phyloP scores from a whole-genome alignment of 2,888 invertebrate species.

The Cephus pulcher region DNA sequence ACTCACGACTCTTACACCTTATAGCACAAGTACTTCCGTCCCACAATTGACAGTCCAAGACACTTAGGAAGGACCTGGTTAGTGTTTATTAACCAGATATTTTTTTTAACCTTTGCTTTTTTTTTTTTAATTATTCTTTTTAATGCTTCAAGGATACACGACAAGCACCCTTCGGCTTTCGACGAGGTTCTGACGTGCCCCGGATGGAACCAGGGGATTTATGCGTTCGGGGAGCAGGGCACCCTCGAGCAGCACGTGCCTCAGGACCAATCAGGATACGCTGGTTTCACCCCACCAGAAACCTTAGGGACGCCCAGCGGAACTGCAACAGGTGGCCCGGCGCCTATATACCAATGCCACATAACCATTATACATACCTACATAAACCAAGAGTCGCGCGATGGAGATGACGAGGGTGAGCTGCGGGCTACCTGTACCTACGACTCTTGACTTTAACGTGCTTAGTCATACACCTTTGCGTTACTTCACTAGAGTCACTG shows the following conservation, averaged over 20 bases:
- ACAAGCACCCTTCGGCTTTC: constrained; percentile 32
- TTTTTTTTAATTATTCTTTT: not conserved
- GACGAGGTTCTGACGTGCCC: constrained; percentile 54
- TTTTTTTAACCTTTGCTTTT: not conserved
- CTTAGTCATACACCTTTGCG: constrained; percentile 17
- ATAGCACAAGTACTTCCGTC: not conserved
- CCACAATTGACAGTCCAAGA: not conserved
- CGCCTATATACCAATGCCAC: constrained; percentile 20
- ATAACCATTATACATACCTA: constrained; percentile 10
- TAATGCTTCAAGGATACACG: not conserved
- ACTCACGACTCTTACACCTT: not conserved
- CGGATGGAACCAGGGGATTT: constrained; percentile 50
- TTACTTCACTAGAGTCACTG: constrained; percentile 3
- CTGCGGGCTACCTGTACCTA: constrained; percentile 12
- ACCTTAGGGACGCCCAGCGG: constrained; percentile 25
- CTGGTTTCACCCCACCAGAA: constrained; percentile 41
- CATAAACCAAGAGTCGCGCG: constrained; percentile 7
- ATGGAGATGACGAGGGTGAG: constrained; percentile 20
- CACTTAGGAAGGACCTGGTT: not conserved
- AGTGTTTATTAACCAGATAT: not conserved
- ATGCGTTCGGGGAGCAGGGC: constrained; percentile 59
- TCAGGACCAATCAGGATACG: constrained; percentile 49
- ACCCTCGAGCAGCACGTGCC: constrained; percentile 64
- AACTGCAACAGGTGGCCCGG: constrained; percentile 57
- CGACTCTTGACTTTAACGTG: constrained; percentile 19